Evolutionary conservation across 2,113 vertebrate genomes (phyloP).

Genomic region (Sturnus vulgaris): DNA sequence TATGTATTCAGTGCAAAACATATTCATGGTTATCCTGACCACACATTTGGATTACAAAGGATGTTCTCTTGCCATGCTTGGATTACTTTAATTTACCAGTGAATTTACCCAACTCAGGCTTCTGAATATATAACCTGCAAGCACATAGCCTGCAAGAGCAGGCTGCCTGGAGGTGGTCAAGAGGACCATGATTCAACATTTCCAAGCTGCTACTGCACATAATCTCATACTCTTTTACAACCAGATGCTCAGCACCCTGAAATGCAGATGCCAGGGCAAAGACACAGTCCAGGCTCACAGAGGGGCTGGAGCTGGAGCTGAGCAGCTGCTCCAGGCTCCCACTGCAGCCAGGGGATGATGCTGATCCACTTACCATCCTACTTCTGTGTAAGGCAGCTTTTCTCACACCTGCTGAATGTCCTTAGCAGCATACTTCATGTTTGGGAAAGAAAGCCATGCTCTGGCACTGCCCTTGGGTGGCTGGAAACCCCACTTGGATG

Average conservation of each 20-base stretch:
- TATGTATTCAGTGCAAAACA: background rate
- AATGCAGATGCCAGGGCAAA: background rate
- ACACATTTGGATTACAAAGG: background rate
- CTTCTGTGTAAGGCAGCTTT: background rate
- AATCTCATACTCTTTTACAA: background rate
- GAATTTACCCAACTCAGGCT: background rate
- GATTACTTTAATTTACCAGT: background rate
- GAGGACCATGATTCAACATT: background rate
- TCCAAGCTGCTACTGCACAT: background rate
- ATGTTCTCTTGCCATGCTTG: background rate
- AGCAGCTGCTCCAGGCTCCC: background rate
- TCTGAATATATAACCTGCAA: background rate
- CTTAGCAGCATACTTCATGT: background rate
- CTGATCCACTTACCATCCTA: background rate
- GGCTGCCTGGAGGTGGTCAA: background rate
- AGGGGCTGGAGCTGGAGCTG: background rate
- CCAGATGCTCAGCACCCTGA: background rate
- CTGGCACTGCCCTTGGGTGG: background rate
- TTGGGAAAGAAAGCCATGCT: background rate
- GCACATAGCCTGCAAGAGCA: background rate
- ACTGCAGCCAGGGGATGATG: background rate
- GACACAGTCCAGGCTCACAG: fast-evolving
- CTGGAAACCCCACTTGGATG: background rate
- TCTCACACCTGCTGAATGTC: background rate
- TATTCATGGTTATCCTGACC: background rate